Evolutionary conservation across 2,888 invertebrate genomes (phyloP).

Genomic region (Hydrotaea diabolus): DNA sequence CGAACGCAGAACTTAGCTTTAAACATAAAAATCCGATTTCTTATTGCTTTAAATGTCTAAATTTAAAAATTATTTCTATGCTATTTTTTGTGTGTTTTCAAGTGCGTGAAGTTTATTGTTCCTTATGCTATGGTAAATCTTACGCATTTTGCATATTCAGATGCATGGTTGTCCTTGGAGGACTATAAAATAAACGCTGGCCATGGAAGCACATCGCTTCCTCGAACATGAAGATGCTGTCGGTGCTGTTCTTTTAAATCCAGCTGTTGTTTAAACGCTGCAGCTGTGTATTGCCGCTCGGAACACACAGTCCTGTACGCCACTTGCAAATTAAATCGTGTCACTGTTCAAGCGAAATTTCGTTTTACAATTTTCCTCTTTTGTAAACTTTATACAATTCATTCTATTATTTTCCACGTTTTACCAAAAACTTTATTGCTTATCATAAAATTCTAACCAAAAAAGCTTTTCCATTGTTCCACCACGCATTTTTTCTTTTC

Average conservation of each 20-base stretch:
- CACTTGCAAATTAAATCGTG: background rate
- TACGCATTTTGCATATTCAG: too few species aligned
- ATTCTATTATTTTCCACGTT: conserved; percentile 25
- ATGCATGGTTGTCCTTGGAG: too few species aligned
- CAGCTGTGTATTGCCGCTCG: background rate
- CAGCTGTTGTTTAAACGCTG: background rate
- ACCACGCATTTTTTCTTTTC: conserved; percentile 5
- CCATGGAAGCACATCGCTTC: too few species aligned
- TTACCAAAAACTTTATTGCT: conserved; percentile 30
- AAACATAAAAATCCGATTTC: too few species aligned
- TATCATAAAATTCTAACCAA: conserved; percentile 21
- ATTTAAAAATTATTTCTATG: too few species aligned
- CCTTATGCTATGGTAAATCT: too few species aligned
- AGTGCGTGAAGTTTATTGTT: too few species aligned
- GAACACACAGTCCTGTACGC: background rate
- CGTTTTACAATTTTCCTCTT: background rate
- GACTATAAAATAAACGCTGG: too few species aligned
- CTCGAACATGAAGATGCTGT: too few species aligned
- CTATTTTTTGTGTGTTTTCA: too few species aligned
- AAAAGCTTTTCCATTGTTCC: conserved; percentile 20
- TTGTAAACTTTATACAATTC: background rate
- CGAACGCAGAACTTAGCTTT: too few species aligned
- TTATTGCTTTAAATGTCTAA: too few species aligned
- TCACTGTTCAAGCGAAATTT: background rate
- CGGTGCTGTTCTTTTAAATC: background rate